These are phyloP conservation scores for Nysson spinosus DNA, from an alignment of 2,888 invertebrate genomes.

Conservation along the genomic window DNA sequence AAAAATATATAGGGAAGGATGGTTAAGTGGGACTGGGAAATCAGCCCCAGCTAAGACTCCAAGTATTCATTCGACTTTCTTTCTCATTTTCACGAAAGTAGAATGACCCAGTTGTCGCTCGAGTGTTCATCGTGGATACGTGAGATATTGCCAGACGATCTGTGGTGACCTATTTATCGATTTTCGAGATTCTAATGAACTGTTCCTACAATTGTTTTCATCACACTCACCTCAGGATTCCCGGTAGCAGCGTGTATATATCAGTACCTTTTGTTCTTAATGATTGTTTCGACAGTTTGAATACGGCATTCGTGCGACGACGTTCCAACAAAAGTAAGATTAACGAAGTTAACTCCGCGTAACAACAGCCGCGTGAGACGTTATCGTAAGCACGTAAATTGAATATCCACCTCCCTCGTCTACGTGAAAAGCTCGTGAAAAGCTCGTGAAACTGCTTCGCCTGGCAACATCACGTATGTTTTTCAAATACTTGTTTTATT, in stretches of 20 bases:
- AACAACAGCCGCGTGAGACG: background rate
- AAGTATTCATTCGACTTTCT: background rate
- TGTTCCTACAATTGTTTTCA: constrained; percentile 31
- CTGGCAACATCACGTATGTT: no score
- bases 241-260: background rate
- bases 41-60: background rate
- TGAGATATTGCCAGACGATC: constrained; percentile 56
- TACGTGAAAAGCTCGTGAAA: background rate
- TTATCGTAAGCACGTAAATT: background rate
- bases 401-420: background rate
- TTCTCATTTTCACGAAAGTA: constrained; percentile 28
- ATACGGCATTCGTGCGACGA: background rate
- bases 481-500: no score
- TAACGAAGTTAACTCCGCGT: background rate
- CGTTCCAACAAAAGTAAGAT: no score
- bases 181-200: constrained; percentile 56
- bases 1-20: no score
- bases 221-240: constrained; percentile 9
- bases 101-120: constrained; percentile 64
- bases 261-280: background rate
- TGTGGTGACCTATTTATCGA: constrained; percentile 68
- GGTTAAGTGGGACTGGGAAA: no score
- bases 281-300: background rate
- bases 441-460: background rate
- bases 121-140: constrained; percentile 40